phyloP scores from a whole-genome alignment of 2,888 invertebrate genomes.

The Cephus nigrinus region DNA sequence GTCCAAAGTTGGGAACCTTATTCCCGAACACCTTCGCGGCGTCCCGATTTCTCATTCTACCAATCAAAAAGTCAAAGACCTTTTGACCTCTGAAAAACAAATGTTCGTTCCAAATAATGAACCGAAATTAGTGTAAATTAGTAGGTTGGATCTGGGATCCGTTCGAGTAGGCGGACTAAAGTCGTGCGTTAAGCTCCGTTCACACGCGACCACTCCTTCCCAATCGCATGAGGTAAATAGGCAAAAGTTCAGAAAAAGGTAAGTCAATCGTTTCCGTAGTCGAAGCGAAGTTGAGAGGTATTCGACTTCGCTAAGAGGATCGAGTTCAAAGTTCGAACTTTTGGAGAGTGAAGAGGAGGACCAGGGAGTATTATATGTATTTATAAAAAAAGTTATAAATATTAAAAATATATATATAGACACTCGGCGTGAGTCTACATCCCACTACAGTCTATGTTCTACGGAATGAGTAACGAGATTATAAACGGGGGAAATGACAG shows the following conservation, averaged over 20 bases:
- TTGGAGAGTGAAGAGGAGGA: no score
- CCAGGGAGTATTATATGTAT: no score
- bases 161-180: background rate
- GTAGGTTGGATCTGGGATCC: conserved; percentile 20
- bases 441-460: background rate
- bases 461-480: conserved; percentile 29
- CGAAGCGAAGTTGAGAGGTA: background rate
- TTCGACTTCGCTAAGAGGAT: background rate
- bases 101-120: background rate
- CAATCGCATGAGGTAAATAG: conserved; percentile 8
- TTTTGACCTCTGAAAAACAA: background rate
- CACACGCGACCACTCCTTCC: conserved; percentile 8
- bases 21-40: background rate
- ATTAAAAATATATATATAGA: no score
- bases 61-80: background rate
- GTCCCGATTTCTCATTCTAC: background rate
- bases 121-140: conserved; percentile 25
- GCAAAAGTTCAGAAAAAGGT: conserved; percentile 10
- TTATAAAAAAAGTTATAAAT: no score
- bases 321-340: no score
- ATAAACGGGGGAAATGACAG: conserved; percentile 29
- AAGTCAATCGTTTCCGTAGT: background rate
- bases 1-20: background rate
- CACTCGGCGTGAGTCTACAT: conserved; percentile 11
- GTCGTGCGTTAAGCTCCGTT: conserved; percentile 17